phyloP scores from a whole-genome alignment of 2,113 vertebrate species.

The Ceyx margarethae region DNA sequence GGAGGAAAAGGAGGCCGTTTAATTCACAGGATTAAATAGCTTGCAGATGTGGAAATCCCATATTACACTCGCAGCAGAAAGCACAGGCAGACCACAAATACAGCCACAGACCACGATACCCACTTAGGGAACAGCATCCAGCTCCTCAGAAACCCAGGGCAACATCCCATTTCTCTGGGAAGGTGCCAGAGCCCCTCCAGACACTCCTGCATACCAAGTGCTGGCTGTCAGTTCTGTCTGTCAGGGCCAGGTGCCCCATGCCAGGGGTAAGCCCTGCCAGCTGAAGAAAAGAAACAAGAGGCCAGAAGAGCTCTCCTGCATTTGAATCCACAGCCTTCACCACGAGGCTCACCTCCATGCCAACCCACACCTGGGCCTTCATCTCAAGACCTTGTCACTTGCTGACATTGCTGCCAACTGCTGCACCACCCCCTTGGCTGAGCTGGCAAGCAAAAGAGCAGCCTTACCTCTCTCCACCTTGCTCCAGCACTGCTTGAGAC shows the following conservation, averaged over 20 bases:
- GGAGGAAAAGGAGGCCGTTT: background rate
- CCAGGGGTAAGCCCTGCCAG: background rate
- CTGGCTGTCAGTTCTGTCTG: background rate
- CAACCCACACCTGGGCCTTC: accelerated
- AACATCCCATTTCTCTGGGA: background rate
- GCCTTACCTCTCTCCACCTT: slow-evolving; percentile 93
- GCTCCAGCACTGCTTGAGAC: slow-evolving; percentile 93
- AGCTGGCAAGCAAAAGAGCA: background rate
- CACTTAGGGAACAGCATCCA: slow-evolving; percentile 8
- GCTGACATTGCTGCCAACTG: background rate
- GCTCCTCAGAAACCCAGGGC: background rate
- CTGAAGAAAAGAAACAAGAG: background rate
- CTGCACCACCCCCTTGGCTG: background rate
- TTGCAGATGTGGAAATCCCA: slow-evolving; percentile 63
- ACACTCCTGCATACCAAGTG: background rate
- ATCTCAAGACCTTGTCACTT: background rate
- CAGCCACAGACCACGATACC: slow-evolving; percentile 17
- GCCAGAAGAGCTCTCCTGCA: background rate
- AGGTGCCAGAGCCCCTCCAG: background rate
- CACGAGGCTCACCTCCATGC: background rate
- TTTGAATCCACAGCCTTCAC: background rate
- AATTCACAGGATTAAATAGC: slow-evolving; percentile 41
- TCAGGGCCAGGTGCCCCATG: accelerated
- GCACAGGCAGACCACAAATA: slow-evolving; percentile 14
- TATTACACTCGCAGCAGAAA: background rate